These are phyloP conservation scores for Papilio xuthus DNA, from an alignment of 1,140 invertebrate species.

Conservation along the genomic window DNA sequence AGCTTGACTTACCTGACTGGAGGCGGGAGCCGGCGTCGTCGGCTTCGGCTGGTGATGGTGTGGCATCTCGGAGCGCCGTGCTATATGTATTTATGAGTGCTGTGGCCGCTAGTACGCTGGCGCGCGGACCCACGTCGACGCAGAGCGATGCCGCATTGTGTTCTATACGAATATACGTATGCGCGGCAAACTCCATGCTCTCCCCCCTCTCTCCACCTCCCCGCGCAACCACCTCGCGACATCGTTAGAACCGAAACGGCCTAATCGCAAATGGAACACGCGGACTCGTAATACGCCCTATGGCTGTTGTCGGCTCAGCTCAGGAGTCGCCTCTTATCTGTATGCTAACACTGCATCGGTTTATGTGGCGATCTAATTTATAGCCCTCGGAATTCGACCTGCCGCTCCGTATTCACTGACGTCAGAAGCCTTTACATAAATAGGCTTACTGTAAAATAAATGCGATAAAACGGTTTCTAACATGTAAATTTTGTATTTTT, in stretches of 20 bases:
- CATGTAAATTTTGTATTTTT: background rate
- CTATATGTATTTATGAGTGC: conserved; percentile 65
- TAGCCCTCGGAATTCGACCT: conserved; percentile 26
- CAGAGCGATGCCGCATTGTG: conserved; percentile 73
- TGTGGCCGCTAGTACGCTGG: conserved; percentile 65
- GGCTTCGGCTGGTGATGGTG: conserved; percentile 52
- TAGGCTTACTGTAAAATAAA: conserved; percentile 13
- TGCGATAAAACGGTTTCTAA: background rate
- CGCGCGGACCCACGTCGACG: conserved; percentile 66
- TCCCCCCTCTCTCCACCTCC: conserved; percentile 43
- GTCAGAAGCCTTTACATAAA: conserved; percentile 19
- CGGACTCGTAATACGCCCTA: conserved; percentile 44
- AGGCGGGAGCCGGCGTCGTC: conserved; percentile 42
- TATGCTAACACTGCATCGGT: conserved; percentile 49
- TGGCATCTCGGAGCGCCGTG: conserved; percentile 45
- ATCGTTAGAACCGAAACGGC: conserved; percentile 46
- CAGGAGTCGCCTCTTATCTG: conserved; percentile 44
- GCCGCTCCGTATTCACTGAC: conserved; percentile 33
- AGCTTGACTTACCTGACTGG: conserved; percentile 66
- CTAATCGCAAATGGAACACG: conserved; percentile 48
- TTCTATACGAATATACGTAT: conserved; percentile 68
- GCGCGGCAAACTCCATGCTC: conserved; percentile 54
- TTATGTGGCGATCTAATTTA: conserved; percentile 42
- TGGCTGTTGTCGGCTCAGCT: conserved; percentile 27
- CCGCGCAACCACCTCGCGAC: conserved; percentile 40